These are phyloP conservation scores for Diabrotica virgifera DNA, from an alignment of 1,140 invertebrate genomes.

Conservation along the genomic window DNA sequence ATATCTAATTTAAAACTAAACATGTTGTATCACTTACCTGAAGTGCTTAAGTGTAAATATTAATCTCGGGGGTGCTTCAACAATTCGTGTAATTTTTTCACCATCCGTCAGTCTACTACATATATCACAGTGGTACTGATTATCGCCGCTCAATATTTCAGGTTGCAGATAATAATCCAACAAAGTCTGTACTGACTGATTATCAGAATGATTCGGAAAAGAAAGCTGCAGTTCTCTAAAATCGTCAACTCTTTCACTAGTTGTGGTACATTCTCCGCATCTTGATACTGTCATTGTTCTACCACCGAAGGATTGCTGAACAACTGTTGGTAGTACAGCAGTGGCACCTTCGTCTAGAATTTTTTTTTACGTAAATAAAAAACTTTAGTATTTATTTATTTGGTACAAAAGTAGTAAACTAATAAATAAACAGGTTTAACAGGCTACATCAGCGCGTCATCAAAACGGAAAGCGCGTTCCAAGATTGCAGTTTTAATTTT, in stretches of 20 bases:
- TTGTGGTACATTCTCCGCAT: constrained; percentile 66
- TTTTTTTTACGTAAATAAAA: neutral
- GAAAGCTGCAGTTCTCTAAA: constrained; percentile 80
- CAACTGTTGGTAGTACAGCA: constrained; percentile 48
- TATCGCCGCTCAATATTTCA: constrained; percentile 73
- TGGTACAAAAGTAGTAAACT: too few species aligned
- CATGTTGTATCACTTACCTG: constrained; percentile 47
- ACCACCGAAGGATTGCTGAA: constrained; percentile 72
- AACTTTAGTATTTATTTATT: too few species aligned
- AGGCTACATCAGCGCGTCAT: too few species aligned
- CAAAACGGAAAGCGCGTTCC: too few species aligned
- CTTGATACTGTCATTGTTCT: constrained; percentile 67
- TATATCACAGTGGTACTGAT: constrained; percentile 76
- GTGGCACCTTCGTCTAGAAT: constrained; percentile 16
- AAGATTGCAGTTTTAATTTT: too few species aligned
- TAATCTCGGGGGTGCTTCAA: constrained; percentile 70
- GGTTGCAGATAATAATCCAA: constrained; percentile 72
- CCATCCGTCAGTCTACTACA: constrained; percentile 75
- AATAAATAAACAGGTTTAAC: too few species aligned
- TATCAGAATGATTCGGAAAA: constrained; percentile 61
- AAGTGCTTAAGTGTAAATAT: constrained; percentile 81
- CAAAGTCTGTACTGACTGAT: constrained; percentile 65
- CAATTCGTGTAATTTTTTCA: constrained; percentile 67
- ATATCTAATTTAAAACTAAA: too few species aligned
- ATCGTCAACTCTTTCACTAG: constrained; percentile 68